Conservation (phyloP, 2,113 vertebrate species). For the Thymallus thymallus region DNA sequence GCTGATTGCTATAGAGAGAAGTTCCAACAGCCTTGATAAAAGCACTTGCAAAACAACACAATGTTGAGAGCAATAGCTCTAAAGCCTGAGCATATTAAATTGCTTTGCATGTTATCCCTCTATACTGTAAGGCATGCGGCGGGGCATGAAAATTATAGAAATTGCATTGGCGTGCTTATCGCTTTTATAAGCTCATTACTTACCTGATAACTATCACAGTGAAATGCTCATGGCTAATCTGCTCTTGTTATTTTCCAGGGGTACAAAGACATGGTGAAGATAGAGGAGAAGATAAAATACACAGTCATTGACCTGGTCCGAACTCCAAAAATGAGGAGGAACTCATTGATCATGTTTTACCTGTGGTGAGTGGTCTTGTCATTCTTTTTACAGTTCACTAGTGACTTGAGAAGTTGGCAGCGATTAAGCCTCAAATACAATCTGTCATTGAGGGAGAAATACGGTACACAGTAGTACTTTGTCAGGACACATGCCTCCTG, state of each 20-base stretch:
- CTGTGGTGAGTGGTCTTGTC: conserved; percentile 57
- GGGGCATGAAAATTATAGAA: no score
- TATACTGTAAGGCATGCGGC: no score
- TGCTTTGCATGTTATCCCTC: no score
- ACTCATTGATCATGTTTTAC: conserved; percentile 67
- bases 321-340: conserved; percentile 63
- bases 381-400: not conserved
- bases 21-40: no score
- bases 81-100: not conserved
- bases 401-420: not conserved
- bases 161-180: no score
- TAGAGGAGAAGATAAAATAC: conserved; percentile 36
- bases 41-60: not conserved
- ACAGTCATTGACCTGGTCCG: conserved; percentile 61
- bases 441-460: no score
- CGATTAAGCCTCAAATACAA: no score
- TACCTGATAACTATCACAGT: no score
- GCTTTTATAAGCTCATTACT: no score
- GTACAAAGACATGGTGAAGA: conserved; percentile 27
- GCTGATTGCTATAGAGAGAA: no score
- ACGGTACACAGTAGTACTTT: not conserved
- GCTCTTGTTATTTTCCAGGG: conserved; percentile 32
- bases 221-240: no score
- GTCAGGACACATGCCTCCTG: not conserved
- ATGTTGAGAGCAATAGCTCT: not conserved